These are phyloP conservation scores for Pasiphila rectangulata DNA, from an alignment of 2,888 invertebrate species.

Conservation along the genomic window DNA sequence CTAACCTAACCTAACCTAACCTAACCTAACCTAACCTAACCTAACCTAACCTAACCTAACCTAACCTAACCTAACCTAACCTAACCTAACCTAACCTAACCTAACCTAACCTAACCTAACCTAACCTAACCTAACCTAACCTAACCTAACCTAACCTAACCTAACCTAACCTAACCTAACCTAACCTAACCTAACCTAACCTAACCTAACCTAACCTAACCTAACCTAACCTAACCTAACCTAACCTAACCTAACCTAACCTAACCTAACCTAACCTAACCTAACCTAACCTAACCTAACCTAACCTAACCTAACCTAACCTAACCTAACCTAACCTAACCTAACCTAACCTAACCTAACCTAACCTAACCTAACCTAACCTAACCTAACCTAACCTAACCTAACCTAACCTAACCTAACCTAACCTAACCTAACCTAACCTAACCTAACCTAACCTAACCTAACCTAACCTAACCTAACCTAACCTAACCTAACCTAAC, in stretches of 20 bases:
- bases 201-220: slow-evolving; percentile 25
- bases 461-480: slow-evolving; percentile 30
- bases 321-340: slow-evolving; percentile 24
- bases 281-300: slow-evolving; percentile 25
- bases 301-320: slow-evolving; percentile 26
- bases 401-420: slow-evolving; percentile 32
- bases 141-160: slow-evolving; percentile 33
- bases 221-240: slow-evolving; percentile 21
- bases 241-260: slow-evolving; percentile 19
- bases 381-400: too few relatives aligned
- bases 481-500: slow-evolving; percentile 30
- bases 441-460: slow-evolving; percentile 28
- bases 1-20: slow-evolving; percentile 8
- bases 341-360: too few relatives aligned
- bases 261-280: slow-evolving; percentile 26
- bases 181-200: slow-evolving; percentile 24
- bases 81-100: slow-evolving; percentile 31
- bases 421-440: slow-evolving; percentile 25
- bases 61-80: too few relatives aligned
- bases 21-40: slow-evolving; percentile 11
- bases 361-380: too few relatives aligned
- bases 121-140: slow-evolving; percentile 39
- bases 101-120: slow-evolving; percentile 37
- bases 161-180: too few relatives aligned
- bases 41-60: too few relatives aligned